Evolutionary conservation across 2,797 vertebrate genomes (phyloP).

Genomic region (Rhodeus uyekii): DNA sequence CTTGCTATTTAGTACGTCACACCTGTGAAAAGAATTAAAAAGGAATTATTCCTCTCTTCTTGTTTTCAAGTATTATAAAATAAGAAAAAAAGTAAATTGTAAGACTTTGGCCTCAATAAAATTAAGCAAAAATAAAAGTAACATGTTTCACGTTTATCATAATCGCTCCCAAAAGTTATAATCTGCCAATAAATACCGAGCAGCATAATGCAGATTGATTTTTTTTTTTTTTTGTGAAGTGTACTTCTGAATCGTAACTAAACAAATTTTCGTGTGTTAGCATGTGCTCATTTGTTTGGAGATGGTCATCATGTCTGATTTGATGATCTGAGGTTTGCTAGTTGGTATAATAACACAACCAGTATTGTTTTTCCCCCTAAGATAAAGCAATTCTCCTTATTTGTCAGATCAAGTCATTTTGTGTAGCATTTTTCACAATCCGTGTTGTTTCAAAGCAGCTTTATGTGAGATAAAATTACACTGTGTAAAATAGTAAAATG

Average conservation of each 20-base stretch:
- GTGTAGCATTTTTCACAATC: background rate
- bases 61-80: background rate
- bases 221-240: too few species aligned
- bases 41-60: background rate
- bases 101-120: background rate
- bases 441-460: background rate
- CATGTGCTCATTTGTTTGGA: background rate
- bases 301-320: background rate
- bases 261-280: background rate
- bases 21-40: background rate
- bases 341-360: background rate
- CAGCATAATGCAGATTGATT: background rate
- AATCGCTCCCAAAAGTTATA: background rate
- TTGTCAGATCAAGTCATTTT: background rate
- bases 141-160: background rate
- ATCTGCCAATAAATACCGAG: background rate
- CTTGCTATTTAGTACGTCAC: background rate
- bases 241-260: background rate
- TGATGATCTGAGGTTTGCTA: background rate
- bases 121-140: background rate
- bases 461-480: background rate
- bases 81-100: background rate
- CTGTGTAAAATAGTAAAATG: background rate
- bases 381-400: background rate
- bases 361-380: background rate